Conservation (phyloP, 2,888 invertebrate species). For the Tricholauxania praeusta region DNA sequence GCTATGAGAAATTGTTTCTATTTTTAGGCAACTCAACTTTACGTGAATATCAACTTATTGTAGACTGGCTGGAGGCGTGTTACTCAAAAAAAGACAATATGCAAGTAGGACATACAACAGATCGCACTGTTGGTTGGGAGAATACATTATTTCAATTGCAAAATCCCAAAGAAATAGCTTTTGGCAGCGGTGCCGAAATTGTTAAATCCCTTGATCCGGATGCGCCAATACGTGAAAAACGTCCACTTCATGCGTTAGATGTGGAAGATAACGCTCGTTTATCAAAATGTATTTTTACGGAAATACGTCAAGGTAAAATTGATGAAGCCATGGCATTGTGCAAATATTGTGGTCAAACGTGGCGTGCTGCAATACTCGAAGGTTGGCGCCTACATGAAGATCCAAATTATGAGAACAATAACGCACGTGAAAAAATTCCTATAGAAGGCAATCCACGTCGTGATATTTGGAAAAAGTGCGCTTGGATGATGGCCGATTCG, state of each 20-base stretch:
- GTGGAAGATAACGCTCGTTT: constrained; percentile 80
- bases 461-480: constrained; percentile 83
- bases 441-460: constrained; percentile 87
- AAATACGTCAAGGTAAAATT: constrained; percentile 88
- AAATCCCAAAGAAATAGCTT: constrained; percentile 71
- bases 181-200: constrained; percentile 72
- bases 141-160: constrained; percentile 86
- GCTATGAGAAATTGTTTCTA: not conserved
- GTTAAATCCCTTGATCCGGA: constrained; percentile 88
- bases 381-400: constrained; percentile 93
- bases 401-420: constrained; percentile 75
- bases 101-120: constrained; percentile 80
- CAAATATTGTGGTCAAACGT: constrained; percentile 88
- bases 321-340: constrained; percentile 88
- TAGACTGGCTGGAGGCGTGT: constrained; percentile 93
- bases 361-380: constrained; percentile 90
- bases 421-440: constrained; percentile 65
- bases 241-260: constrained; percentile 87
- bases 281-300: constrained; percentile 73
- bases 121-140: constrained; percentile 89
- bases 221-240: constrained; percentile 84
- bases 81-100: constrained; percentile 72
- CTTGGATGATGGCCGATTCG: constrained; percentile 73
- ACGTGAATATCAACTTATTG: constrained; percentile 83
- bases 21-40: constrained; percentile 70